A percentile compares a stretch with the other conserved stretches of the same genome.
Evolutionary conservation across 2,797 vertebrate species (phyloP).

Genomic region (Orestias chungarensis): DNA sequence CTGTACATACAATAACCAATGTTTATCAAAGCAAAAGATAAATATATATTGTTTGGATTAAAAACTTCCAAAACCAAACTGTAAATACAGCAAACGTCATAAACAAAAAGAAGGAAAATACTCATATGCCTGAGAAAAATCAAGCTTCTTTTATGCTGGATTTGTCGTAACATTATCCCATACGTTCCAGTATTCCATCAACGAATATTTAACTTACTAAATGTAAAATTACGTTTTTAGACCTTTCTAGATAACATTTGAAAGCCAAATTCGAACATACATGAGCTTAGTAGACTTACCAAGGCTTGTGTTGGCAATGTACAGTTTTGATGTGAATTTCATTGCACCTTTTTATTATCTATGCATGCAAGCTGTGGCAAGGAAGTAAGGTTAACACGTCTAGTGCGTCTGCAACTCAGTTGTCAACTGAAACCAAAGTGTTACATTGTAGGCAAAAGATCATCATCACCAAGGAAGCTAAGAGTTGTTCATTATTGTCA

Average conservation of each 20-base stretch:
- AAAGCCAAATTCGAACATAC: background rate
- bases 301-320: background rate
- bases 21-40: background rate
- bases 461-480: background rate
- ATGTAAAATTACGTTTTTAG: no score
- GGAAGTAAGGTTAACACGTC: background rate
- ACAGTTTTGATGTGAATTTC: background rate
- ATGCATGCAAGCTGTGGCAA: background rate
- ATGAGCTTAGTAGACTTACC: background rate
- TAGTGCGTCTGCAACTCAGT: background rate
- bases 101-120: background rate
- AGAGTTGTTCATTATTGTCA: background rate
- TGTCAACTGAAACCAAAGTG: background rate
- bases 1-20: background rate
- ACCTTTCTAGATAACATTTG: background rate
- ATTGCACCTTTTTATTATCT: background rate
- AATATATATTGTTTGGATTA: background rate
- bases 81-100: background rate
- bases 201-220: no score
- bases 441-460: background rate
- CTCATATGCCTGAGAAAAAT: background rate
- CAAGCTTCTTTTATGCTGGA: background rate
- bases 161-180: no score
- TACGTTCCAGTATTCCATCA: no score
- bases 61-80: background rate